Conservation (phyloP, 2,113 vertebrate genomes). For the Onychorhynchus coronatus region DNA sequence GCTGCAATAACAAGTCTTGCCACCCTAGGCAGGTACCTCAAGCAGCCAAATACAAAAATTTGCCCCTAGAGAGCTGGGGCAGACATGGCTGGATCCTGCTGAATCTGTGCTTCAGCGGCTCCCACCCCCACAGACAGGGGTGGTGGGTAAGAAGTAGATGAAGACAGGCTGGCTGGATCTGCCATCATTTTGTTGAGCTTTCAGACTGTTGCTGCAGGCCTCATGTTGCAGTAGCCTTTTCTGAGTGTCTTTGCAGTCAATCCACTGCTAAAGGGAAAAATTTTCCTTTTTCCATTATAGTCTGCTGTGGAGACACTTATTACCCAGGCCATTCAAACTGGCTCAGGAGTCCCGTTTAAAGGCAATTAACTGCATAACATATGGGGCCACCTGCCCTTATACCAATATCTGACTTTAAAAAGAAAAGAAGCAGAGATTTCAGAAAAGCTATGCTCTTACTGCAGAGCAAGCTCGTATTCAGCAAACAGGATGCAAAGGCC, state of each 20-base stretch:
- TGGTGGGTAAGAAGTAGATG: not conserved
- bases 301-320: constrained; percentile 4
- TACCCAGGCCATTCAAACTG: not conserved
- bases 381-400: not conserved
- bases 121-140: fast-evolving
- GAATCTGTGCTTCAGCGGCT: not conserved
- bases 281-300: not conserved
- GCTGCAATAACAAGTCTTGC: not conserved
- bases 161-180: not conserved
- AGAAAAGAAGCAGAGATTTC: not conserved
- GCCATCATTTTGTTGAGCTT: fast-evolving
- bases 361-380: not conserved
- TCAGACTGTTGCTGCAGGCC: not conserved
- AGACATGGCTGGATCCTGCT: fast-evolving
- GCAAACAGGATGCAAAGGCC: not conserved
- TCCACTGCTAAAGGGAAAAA: not conserved
- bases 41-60: not conserved
- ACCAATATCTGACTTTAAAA: not conserved
- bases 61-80: not conserved
- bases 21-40: not conserved
- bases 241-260: not conserved
- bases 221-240: not conserved
- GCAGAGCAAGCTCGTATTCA: not conserved
- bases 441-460: not conserved
- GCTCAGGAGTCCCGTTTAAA: constrained; percentile 16